Evolutionary conservation across 2,113 vertebrate species (phyloP).

Genomic region (Trogon melanurus): DNA sequence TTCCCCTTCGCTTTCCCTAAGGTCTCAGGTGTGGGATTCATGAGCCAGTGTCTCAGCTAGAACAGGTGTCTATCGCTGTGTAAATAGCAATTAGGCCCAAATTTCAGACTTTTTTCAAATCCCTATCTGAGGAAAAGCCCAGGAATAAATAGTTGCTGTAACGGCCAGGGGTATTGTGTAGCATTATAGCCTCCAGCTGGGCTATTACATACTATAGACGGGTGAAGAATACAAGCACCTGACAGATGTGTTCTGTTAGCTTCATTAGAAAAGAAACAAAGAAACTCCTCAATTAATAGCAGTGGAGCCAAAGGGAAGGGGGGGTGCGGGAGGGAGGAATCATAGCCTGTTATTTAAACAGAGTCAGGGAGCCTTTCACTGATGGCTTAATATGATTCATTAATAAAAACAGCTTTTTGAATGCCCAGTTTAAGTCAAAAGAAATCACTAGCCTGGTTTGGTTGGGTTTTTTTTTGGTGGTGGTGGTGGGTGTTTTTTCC

Average conservation of each 20-base stretch:
- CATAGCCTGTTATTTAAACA: constrained; percentile 89
- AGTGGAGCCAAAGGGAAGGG: constrained; percentile 80
- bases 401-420: constrained; percentile 87
- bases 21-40: constrained; percentile 94
- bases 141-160: constrained; percentile 89
- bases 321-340: constrained; percentile 81
- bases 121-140: constrained; percentile 88
- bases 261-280: constrained; percentile 93
- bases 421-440: constrained; percentile 88
- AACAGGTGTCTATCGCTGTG: constrained; percentile 91
- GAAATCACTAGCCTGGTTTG: constrained; percentile 76
- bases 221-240: constrained; percentile 89
- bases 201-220: constrained; percentile 89
- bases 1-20: constrained; percentile 82
- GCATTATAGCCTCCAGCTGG: constrained; percentile 88
- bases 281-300: constrained; percentile 90
- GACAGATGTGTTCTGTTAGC: constrained; percentile 92
- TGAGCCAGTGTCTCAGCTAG: constrained; percentile 85
- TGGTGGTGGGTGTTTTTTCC: constrained; percentile 40
- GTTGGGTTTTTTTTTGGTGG: neutral
- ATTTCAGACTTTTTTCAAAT: constrained; percentile 87
- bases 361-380: constrained; percentile 87
- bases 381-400: constrained; percentile 86
- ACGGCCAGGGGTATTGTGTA: constrained; percentile 87
- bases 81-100: constrained; percentile 94